Evolutionary conservation across 1,140 invertebrate genomes (phyloP).

Genomic region (Diplogasteroides magnus): DNA sequence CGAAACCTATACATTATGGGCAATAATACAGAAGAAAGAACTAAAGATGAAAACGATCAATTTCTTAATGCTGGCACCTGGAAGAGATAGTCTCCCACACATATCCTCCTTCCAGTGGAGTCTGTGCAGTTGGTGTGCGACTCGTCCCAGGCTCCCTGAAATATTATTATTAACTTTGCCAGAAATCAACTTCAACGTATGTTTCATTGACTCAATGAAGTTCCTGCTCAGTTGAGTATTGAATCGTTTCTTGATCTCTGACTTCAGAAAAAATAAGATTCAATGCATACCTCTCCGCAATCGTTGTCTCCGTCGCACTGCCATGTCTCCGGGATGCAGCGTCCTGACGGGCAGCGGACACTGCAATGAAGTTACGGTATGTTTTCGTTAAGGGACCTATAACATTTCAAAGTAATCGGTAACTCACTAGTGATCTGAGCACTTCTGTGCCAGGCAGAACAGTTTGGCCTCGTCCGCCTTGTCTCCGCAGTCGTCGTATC

Average conservation of each 20-base stretch:
- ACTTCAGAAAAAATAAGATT: no score
- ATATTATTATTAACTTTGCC: no score
- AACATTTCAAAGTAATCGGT: slow-evolving; percentile 5
- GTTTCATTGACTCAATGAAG: no score
- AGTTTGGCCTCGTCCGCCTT: slow-evolving; percentile 51
- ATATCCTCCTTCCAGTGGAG: slow-evolving; percentile 42
- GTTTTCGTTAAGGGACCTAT: no score
- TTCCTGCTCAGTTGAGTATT: no score
- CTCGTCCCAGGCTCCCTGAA: slow-evolving; percentile 49
- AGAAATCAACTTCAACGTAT: no score
- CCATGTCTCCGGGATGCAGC: slow-evolving; percentile 55
- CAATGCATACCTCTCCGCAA: slow-evolving; percentile 53
- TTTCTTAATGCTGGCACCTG: no score
- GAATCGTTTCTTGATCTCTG: no score
- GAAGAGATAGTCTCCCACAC: slow-evolving; percentile 54
- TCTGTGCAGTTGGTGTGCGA: slow-evolving; percentile 55
- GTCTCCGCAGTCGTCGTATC: slow-evolving; percentile 47
- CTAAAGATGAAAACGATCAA: slow-evolving; percentile 55
- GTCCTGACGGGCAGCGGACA: slow-evolving; percentile 50
- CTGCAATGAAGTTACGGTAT: no score
- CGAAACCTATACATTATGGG: no score
- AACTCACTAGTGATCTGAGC: slow-evolving; percentile 44
- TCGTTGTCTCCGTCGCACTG: slow-evolving; percentile 56
- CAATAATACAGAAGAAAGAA: background rate
- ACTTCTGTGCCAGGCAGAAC: slow-evolving; percentile 51